Evolutionary conservation across 1,140 invertebrate species (phyloP).

Genomic region (Nephila pilipes): DNA sequence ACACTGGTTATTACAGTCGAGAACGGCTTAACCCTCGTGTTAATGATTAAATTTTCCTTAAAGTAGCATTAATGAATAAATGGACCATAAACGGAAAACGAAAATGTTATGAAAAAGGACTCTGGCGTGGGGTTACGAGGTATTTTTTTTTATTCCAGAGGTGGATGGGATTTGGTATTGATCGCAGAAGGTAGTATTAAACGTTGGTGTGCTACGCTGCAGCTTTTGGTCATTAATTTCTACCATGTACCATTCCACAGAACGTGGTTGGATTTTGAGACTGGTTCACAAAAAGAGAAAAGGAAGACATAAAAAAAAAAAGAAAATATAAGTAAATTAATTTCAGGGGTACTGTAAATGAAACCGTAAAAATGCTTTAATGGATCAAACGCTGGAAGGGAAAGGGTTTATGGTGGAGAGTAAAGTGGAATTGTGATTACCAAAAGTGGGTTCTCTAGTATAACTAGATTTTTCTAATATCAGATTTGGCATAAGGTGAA

Average conservation of each 20-base stretch:
- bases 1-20: conserved; percentile 22
- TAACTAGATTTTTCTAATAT: no score
- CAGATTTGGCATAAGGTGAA: no score
- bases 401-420: not conserved
- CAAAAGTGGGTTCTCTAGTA: no score
- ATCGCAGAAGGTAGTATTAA: not conserved
- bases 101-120: conserved; percentile 40
- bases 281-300: not conserved
- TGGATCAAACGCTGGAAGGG: not conserved
- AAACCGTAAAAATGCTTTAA: conserved; percentile 29
- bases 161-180: conserved; percentile 27
- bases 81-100: conserved; percentile 54
- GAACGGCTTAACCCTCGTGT: conserved; percentile 36
- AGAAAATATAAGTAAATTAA: conserved; percentile 18
- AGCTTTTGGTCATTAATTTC: conserved; percentile 34
- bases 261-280: conserved; percentile 23
- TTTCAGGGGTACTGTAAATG: conserved; percentile 7
- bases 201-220: not conserved
- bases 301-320: not conserved
- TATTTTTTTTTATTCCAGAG: not conserved
- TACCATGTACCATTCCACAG: conserved; percentile 7
- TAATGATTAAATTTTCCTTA: conserved; percentile 67
- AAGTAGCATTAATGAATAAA: conserved; percentile 71
- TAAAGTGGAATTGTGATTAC: not conserved
- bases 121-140: not conserved